Conservation (phyloP, 2,888 invertebrate genomes). For the Andrena bicolor region DNA sequence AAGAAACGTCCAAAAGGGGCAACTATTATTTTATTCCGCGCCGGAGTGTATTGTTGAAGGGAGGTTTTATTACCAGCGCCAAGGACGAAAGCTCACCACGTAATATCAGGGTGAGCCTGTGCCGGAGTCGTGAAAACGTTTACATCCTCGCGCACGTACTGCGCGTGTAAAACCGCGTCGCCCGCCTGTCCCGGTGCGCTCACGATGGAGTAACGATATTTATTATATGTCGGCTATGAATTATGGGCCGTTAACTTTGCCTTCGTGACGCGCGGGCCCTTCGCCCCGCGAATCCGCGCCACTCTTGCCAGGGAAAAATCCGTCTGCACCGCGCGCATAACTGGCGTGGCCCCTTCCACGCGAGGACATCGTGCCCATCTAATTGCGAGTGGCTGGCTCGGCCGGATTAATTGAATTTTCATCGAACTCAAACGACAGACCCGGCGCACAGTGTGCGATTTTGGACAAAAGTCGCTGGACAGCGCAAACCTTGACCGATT, state of each 20-base stretch:
- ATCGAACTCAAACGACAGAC: conserved; percentile 6
- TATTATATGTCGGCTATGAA: conserved; percentile 79
- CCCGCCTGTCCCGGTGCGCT: conserved; percentile 59
- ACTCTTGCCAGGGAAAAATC: conserved; percentile 53
- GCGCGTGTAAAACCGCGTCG: conserved; percentile 49
- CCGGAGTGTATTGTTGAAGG: conserved; percentile 54
- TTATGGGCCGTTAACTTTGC: conserved; percentile 79
- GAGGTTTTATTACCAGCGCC: conserved; percentile 65
- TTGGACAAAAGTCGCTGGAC: too few relatives aligned
- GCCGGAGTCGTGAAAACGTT: conserved; percentile 53
- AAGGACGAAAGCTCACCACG: conserved; percentile 70
- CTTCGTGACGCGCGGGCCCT: conserved; percentile 71
- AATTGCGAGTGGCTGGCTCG: conserved; percentile 8
- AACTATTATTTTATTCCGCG: conserved; percentile 55
- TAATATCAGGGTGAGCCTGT: conserved; percentile 62
- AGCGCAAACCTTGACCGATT: too few relatives aligned
- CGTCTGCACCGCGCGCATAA: neutral
- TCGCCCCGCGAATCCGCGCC: conserved; percentile 60
- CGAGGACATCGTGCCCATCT: conserved; percentile 18
- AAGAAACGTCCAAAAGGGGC: conserved; percentile 31
- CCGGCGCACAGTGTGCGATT: neutral
- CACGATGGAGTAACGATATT: conserved; percentile 76
- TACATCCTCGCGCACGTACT: conserved; percentile 49
- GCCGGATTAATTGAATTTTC: conserved; percentile 33
- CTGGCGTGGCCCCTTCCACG: neutral